Conservation (phyloP, 1,140 invertebrate species). For the Brachionus paranguensis region DNA sequence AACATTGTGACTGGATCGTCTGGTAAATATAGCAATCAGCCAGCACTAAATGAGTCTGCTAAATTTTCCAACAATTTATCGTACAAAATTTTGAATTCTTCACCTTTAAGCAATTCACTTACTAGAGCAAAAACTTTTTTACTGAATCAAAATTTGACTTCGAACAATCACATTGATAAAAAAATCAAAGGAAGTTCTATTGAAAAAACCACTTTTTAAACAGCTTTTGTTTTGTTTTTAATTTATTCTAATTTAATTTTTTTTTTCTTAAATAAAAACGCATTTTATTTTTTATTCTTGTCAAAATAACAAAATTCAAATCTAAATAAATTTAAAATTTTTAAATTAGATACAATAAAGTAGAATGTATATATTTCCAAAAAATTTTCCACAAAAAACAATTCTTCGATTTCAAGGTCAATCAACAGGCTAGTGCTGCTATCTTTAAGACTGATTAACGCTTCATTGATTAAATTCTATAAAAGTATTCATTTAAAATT, state of each 20-base stretch:
- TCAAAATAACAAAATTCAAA: neutral
- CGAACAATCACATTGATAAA: neutral
- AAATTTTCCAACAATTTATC: neutral
- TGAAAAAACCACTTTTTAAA: slow-evolving; percentile 10
- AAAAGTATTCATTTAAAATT: no score
- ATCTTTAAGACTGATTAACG: no score
- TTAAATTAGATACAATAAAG: no score
- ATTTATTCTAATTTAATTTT: neutral
- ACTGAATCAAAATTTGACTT: neutral
- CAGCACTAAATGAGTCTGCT: neutral
- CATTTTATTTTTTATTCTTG: neutral
- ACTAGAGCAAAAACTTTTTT: slow-evolving; percentile 3
- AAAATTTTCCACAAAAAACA: no score
- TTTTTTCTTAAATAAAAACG: neutral
- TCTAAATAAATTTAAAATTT: neutral
- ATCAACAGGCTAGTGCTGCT: no score
- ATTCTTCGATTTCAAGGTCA: no score
- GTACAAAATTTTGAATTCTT: neutral
- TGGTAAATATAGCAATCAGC: neutral
- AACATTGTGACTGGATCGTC: neutral
- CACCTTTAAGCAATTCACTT: neutral
- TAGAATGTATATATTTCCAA: no score
- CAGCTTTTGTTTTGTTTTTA: neutral
- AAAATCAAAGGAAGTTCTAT: neutral
- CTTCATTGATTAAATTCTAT: no score